A percentile compares a stretch with the other conserved stretches of the same genome.
Evolutionary conservation across 2,113 vertebrate genomes (phyloP).

Genomic region (Rhinogobius similis): DNA sequence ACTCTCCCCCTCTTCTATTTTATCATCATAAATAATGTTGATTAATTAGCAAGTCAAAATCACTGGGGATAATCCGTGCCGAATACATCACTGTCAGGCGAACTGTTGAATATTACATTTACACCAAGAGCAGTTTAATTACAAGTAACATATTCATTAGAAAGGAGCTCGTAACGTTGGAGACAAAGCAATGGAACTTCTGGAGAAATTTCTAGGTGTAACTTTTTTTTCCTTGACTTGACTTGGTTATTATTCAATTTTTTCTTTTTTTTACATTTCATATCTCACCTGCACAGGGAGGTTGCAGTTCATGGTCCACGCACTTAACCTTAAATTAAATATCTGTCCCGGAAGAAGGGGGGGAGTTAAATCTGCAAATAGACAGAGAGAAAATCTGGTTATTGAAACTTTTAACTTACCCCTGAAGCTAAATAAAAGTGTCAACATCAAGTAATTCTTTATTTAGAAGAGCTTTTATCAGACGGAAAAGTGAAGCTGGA

Average conservation of each 20-base stretch:
- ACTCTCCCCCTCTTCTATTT: slow-evolving; percentile 46
- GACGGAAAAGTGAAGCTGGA: no score
- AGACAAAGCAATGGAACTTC: slow-evolving; percentile 39
- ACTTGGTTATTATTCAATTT: neutral
- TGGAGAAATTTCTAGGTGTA: neutral
- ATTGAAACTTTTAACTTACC: no score
- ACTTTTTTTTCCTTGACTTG: neutral
- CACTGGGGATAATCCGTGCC: slow-evolving; percentile 80
- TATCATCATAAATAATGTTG: slow-evolving; percentile 83
- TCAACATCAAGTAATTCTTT: no score
- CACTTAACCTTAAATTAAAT: slow-evolving; percentile 16
- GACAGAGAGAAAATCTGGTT: neutral
- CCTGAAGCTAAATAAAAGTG: no score
- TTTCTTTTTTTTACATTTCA: no score
- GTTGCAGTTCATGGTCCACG: slow-evolving; percentile 9
- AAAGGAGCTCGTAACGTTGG: slow-evolving; percentile 12
- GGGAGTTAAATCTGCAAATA: slow-evolving; percentile 7
- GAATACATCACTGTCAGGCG: slow-evolving; percentile 83
- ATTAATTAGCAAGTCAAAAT: slow-evolving; percentile 84
- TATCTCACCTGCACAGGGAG: slow-evolving; percentile 17
- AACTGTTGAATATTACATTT: slow-evolving; percentile 81
- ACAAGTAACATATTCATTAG: slow-evolving; percentile 67
- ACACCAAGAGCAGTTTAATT: slow-evolving; percentile 80
- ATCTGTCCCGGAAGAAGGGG: neutral
- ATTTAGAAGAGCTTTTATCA: no score